These are phyloP conservation scores for Nesometra sesokonis DNA, from an alignment of 35 echinoderm and acorn worm genomes.

Conservation along the genomic window DNA sequence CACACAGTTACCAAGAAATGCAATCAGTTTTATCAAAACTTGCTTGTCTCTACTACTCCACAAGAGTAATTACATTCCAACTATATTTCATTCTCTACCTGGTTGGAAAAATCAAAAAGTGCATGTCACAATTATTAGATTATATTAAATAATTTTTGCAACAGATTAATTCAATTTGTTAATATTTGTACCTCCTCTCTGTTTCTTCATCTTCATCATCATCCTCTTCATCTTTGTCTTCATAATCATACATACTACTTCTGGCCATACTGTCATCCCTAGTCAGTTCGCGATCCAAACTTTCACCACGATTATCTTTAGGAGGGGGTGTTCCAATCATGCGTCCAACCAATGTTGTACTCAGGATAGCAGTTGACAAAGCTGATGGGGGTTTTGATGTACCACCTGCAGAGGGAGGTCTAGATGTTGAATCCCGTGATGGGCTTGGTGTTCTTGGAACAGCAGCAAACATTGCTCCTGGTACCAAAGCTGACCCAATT, in stretches of 20 bases:
- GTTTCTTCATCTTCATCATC: slow-evolving; percentile 45
- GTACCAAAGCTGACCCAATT: slow-evolving; percentile 69
- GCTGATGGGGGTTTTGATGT: slow-evolving; percentile 44
- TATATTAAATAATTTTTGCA: too few relatives aligned
- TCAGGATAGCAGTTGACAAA: slow-evolving; percentile 59
- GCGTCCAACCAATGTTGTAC: slow-evolving; percentile 63
- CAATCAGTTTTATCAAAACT: too few relatives aligned
- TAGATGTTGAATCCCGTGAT: not conserved
- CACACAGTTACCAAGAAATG: too few relatives aligned
- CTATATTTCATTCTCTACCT: too few relatives aligned
- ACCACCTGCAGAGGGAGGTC: slow-evolving; percentile 9
- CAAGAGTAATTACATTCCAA: too few relatives aligned
- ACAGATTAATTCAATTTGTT: too few relatives aligned
- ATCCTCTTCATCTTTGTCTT: slow-evolving; percentile 64
- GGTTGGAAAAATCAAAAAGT: too few relatives aligned
- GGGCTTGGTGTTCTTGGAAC: slow-evolving; percentile 86
- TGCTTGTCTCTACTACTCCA: too few relatives aligned
- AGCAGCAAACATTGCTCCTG: slow-evolving; percentile 77
- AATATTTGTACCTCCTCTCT: slow-evolving; percentile 2
- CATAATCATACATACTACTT: slow-evolving; percentile 92
- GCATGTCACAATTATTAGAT: too few relatives aligned
- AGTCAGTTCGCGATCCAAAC: slow-evolving; percentile 17
- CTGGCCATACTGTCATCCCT: slow-evolving; percentile 50
- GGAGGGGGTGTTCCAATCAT: slow-evolving; percentile 52
- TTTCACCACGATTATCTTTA: not conserved